phyloP scores from a whole-genome alignment of 2,888 invertebrate species.

The Cantharis lateralis region DNA sequence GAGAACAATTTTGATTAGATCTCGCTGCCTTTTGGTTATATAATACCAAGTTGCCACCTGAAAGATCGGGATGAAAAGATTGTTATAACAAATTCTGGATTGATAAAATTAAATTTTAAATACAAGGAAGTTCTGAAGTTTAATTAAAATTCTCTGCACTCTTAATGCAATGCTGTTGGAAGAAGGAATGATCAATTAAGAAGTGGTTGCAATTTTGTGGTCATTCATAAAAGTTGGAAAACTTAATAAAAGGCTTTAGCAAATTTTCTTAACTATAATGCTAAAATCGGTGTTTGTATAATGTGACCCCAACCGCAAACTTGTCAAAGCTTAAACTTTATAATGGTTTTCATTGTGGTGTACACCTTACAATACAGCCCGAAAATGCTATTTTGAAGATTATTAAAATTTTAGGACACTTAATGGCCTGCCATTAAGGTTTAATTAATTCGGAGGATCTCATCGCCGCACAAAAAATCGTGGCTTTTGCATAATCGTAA shows the following conservation, averaged over 20 bases:
- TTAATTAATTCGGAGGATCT: constrained; percentile 43
- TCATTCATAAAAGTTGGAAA: not conserved
- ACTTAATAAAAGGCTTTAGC: not conserved
- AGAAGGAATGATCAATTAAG: not conserved
- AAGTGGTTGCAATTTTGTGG: not conserved
- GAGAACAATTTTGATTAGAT: not conserved
- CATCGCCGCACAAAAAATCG: not conserved
- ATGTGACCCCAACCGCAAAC: not conserved
- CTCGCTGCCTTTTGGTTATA: not conserved
- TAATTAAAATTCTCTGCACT: not conserved
- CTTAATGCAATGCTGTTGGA: not conserved
- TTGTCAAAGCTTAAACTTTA: constrained; percentile 21
- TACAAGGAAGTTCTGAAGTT: not conserved
- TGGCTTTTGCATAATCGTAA: constrained; percentile 7
- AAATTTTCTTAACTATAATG: not conserved
- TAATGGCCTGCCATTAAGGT: constrained; percentile 41
- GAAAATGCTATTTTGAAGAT: constrained; percentile 39
- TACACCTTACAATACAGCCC: constrained; percentile 32
- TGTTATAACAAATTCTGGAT: not conserved
- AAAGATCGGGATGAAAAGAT: too few species aligned
- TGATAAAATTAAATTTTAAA: not conserved
- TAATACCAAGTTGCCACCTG: not conserved
- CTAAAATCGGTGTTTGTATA: constrained; percentile 13
- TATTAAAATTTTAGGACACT: constrained; percentile 46
- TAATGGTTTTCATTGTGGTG: constrained; percentile 41